Conservation (phyloP, 1,140 invertebrate species). For the Teleogryllus occipitalis region DNA sequence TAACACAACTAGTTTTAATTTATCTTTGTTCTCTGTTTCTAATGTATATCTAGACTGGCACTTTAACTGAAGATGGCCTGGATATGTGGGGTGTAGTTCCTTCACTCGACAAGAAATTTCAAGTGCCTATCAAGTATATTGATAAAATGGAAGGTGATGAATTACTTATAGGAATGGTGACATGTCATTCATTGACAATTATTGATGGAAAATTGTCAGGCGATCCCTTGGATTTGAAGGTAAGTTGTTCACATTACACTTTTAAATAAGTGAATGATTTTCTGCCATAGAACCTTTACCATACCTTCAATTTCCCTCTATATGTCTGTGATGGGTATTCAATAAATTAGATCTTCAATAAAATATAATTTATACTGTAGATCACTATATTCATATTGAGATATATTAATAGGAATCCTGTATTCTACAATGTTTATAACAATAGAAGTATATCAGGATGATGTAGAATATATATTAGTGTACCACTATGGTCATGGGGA, state of each 20-base stretch:
- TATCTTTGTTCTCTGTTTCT: background rate
- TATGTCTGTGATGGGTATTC: too few relatives aligned
- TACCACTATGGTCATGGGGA: too few relatives aligned
- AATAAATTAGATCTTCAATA: too few relatives aligned
- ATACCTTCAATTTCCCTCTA: too few relatives aligned
- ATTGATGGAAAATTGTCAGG: constrained; percentile 68
- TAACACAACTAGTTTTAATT: background rate
- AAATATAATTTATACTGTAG: too few relatives aligned
- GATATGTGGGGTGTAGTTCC: constrained; percentile 85
- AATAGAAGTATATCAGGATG: too few relatives aligned
- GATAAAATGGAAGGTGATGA: constrained; percentile 36
- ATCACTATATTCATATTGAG: too few relatives aligned
- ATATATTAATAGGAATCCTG: too few relatives aligned
- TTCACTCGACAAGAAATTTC: constrained; percentile 45
- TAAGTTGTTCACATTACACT: constrained; percentile 22
- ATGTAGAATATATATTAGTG: too few relatives aligned
- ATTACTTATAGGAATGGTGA: constrained; percentile 55
- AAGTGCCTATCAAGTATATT: constrained; percentile 47
- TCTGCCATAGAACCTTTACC: background rate
- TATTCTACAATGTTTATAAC: too few relatives aligned
- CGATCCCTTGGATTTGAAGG: constrained; percentile 74
- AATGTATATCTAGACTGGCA: constrained; percentile 62
- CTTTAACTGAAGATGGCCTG: constrained; percentile 87
- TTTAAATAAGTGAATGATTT: background rate
- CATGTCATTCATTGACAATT: constrained; percentile 73